phyloP scores from a whole-genome alignment of 1,140 invertebrate species.

The Polyergus mexicanus region DNA sequence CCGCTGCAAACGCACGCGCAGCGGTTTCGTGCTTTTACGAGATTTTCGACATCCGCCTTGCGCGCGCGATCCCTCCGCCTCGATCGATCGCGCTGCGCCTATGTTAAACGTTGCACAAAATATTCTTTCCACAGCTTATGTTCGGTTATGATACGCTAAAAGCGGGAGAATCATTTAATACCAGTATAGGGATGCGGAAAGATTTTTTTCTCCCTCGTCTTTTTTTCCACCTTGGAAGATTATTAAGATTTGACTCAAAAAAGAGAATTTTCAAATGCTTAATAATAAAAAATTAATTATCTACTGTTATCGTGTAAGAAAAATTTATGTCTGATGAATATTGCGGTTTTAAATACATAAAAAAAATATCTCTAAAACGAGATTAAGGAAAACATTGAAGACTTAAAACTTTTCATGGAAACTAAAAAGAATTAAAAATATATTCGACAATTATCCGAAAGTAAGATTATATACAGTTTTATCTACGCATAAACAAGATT shows the following conservation, averaged over 20 bases:
- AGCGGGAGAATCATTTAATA: constrained; percentile 18
- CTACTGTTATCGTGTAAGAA: not conserved
- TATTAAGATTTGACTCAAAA: no score
- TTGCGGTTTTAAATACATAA: not conserved
- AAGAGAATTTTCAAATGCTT: not conserved
- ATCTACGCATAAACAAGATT: not conserved
- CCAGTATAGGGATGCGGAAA: not conserved
- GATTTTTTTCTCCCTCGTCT: not conserved
- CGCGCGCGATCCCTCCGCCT: constrained; percentile 6
- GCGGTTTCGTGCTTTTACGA: constrained; percentile 66
- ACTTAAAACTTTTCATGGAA: not conserved
- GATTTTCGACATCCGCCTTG: constrained; percentile 52
- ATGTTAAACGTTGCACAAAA: constrained; percentile 32
- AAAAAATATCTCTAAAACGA: no score
- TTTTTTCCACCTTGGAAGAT: not conserved
- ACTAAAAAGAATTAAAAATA: not conserved
- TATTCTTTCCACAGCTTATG: not conserved
- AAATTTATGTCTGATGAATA: not conserved
- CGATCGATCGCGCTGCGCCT: constrained; percentile 58
- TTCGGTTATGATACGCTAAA: not conserved
- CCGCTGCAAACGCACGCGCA: constrained; percentile 2
- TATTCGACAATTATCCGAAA: not conserved
- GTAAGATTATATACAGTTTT: not conserved
- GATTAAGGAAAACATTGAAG: not conserved
- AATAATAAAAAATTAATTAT: not conserved